Percentiles rank a stretch among this genome's conserved stretches.
These are phyloP conservation scores for Papilio aristodemus DNA, from an alignment of 1,140 invertebrate genomes.

Conservation along the genomic window DNA sequence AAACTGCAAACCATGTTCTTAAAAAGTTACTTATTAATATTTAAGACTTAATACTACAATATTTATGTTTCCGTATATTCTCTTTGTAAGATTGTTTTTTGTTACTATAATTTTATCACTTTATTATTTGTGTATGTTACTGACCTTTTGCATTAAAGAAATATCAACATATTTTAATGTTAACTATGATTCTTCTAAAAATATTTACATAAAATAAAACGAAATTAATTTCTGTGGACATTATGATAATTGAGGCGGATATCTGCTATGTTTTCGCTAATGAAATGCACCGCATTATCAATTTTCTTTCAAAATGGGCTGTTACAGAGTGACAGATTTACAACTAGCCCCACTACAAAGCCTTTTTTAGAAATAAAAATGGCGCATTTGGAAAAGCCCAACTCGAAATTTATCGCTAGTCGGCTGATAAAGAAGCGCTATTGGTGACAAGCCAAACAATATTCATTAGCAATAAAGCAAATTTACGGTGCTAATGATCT, in stretches of 20 bases:
- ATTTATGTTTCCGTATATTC: too few relatives aligned
- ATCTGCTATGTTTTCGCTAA: background rate
- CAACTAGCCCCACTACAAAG: background rate
- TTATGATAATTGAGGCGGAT: background rate
- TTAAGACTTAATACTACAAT: too few relatives aligned
- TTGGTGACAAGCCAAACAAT: background rate
- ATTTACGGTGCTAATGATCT: slow-evolving; percentile 56
- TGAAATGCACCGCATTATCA: background rate
- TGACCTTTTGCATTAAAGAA: background rate
- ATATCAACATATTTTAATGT: background rate
- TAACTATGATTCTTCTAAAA: background rate
- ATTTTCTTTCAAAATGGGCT: background rate
- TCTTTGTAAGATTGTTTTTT: too few relatives aligned
- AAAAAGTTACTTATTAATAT: too few relatives aligned
- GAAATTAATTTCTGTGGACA: background rate
- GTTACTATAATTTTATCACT: background rate
- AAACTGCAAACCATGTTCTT: too few relatives aligned
- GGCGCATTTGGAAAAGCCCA: background rate
- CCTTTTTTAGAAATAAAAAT: background rate
- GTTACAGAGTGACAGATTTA: slow-evolving; percentile 12
- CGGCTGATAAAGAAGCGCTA: background rate
- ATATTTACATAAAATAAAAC: slow-evolving; percentile 2
- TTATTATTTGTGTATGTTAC: slow-evolving; percentile 5
- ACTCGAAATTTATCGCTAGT: background rate
- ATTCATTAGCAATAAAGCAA: slow-evolving; percentile 2